phyloP scores from a whole-genome alignment of 2,888 invertebrate species.

The Lithophane socia region DNA sequence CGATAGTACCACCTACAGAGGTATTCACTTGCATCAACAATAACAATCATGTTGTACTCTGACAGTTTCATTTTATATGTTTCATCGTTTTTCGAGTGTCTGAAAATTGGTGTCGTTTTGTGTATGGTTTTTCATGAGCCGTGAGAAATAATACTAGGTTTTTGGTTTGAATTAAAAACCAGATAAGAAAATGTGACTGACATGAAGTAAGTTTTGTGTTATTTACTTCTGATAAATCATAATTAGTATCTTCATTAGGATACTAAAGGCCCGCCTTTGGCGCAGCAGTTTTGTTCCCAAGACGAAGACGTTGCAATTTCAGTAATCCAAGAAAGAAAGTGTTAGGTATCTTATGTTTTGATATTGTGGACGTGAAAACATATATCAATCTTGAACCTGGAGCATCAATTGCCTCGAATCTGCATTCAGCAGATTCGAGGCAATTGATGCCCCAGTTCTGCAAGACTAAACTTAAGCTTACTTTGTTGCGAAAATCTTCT shows the following conservation, averaged over 20 bases:
- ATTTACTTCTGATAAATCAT: constrained; percentile 20
- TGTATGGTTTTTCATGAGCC: background rate
- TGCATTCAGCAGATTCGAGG: no score
- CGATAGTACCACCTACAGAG: constrained; percentile 46
- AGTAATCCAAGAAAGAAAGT: background rate
- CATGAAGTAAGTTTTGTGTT: constrained; percentile 7
- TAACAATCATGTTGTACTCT: constrained; percentile 46
- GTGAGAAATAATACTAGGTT: background rate
- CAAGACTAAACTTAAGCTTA: background rate
- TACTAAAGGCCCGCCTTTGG: background rate
- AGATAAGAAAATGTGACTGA: constrained; percentile 23
- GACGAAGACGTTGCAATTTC: background rate
- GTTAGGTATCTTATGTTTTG: background rate
- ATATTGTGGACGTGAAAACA: background rate
- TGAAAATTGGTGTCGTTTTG: constrained; percentile 14
- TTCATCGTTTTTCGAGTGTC: background rate
- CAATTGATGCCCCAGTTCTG: no score
- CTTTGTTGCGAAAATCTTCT: background rate
- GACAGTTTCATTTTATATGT: constrained; percentile 4
- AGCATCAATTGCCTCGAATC: background rate
- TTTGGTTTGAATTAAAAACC: background rate
- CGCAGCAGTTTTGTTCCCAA: background rate
- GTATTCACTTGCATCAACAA: constrained; percentile 48
- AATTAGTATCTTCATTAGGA: background rate
- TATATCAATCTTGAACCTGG: background rate